Conservation (phyloP, 2,888 invertebrate species). For the Heliconius ismenius region DNA sequence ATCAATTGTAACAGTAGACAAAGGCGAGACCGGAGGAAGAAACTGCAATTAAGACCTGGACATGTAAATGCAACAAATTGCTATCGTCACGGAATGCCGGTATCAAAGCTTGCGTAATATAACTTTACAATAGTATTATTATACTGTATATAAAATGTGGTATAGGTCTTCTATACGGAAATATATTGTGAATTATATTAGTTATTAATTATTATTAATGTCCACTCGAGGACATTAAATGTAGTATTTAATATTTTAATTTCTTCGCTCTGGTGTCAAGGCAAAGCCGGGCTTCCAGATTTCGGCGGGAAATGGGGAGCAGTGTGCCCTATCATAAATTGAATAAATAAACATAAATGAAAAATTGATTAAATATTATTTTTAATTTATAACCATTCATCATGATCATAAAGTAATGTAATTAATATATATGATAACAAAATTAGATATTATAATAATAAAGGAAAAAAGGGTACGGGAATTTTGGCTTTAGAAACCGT, state of each 20-base stretch:
- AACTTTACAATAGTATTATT: neutral
- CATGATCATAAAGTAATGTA: too few species aligned
- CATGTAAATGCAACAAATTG: constrained; percentile 66
- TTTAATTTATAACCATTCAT: too few species aligned
- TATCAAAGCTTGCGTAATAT: constrained; percentile 41
- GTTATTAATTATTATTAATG: neutral
- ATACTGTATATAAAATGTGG: constrained; percentile 27
- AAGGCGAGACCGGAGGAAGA: constrained; percentile 65
- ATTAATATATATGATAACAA: too few species aligned
- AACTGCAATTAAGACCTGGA: constrained; percentile 53
- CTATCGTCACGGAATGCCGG: constrained; percentile 56
- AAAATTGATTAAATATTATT: neutral
- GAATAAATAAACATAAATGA: too few species aligned
- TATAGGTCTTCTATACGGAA: constrained; percentile 19
- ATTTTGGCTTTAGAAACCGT: neutral
- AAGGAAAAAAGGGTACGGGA: too few species aligned
- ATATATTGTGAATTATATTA: neutral
- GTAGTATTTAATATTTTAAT: too few species aligned
- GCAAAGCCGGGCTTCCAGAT: neutral
- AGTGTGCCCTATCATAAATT: neutral
- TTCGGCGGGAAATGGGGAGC: neutral
- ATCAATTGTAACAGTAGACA: constrained; percentile 52
- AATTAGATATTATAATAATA: too few species aligned
- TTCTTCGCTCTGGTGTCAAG: too few species aligned
- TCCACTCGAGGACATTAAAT: too few species aligned